These are phyloP conservation scores for Andrena flavipes DNA, from an alignment of 2,888 invertebrate genomes.

Conservation along the genomic window DNA sequence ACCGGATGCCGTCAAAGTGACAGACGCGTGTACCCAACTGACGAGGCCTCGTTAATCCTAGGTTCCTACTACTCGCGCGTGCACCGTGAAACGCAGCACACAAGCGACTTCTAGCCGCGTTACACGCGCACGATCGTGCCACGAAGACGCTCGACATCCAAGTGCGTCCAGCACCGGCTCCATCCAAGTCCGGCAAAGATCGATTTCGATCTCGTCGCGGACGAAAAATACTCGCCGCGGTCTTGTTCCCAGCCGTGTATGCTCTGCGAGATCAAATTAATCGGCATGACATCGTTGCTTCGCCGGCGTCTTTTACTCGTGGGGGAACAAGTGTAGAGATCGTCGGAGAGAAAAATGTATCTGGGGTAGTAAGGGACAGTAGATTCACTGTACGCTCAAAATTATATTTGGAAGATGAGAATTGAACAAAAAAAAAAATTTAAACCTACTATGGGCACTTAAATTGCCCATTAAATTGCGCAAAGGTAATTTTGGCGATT, in stretches of 20 bases:
- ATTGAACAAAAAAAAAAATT: too few species aligned
- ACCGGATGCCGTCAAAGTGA: constrained; percentile 62
- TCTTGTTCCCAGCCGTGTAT: constrained; percentile 38
- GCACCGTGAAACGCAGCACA: constrained; percentile 2
- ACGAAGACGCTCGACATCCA: background rate
- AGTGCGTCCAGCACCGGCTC: background rate
- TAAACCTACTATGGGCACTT: too few species aligned
- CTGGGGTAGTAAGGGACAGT: background rate
- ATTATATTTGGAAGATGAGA: background rate
- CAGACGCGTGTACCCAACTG: constrained; percentile 55
- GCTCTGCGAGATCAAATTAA: constrained; percentile 72
- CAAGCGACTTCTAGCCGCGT: constrained; percentile 22
- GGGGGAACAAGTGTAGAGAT: background rate
- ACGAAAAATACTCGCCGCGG: constrained; percentile 23
- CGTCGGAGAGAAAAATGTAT: background rate
- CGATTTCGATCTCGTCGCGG: constrained; percentile 55
- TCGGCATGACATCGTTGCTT: constrained; percentile 74
- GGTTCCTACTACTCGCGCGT: constrained; percentile 32
- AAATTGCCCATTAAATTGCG: too few species aligned
- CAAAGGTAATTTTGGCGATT: too few species aligned
- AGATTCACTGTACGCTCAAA: background rate
- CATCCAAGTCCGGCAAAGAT: constrained; percentile 50
- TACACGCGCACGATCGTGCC: constrained; percentile 25
- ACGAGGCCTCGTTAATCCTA: constrained; percentile 64
- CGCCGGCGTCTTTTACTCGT: constrained; percentile 31